These are phyloP conservation scores for Orthosia gracilis DNA, from an alignment of 2,888 invertebrate species.

Conservation along the genomic window DNA sequence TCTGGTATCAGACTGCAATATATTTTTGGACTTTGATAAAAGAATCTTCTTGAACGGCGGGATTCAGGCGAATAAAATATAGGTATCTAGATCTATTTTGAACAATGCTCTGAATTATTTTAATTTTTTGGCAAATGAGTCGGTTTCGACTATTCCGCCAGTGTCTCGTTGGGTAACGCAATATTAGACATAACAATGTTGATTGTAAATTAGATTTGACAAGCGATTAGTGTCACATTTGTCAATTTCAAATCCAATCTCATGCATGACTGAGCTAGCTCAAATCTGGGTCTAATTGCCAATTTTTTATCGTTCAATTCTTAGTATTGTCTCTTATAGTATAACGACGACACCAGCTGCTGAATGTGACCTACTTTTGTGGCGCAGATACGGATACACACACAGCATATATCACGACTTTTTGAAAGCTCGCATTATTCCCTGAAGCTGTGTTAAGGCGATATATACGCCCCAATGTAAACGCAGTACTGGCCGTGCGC, in stretches of 20 bases:
- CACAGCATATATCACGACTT: slow-evolving; percentile 3
- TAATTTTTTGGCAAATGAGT: no score
- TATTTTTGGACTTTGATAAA: neutral
- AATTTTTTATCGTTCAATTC: slow-evolving; percentile 34
- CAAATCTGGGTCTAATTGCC: slow-evolving; percentile 18
- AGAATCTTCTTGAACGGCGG: no score
- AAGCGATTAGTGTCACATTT: slow-evolving; percentile 28
- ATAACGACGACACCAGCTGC: slow-evolving; percentile 24
- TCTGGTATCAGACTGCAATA: no score
- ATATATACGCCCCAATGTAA: no score
- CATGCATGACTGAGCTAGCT: neutral
- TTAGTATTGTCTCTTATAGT: slow-evolving; percentile 11
- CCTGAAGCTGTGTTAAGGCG: slow-evolving; percentile 5
- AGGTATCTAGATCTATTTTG: no score
- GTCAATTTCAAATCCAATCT: slow-evolving; percentile 29
- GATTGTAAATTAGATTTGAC: neutral
- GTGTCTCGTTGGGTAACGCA: neutral
- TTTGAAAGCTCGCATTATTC: slow-evolving; percentile 18
- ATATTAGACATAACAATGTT: neutral
- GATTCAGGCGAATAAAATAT: no score
- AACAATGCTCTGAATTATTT: neutral
- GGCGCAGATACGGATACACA: slow-evolving; percentile 2
- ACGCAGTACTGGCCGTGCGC: no score
- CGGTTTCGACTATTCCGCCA: no score
- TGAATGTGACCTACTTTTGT: slow-evolving; percentile 45